Percentiles rank a stretch among this genome's conserved stretches.
phyloP scores from a whole-genome alignment of 2,888 invertebrate genomes.

The Drosophila picticornis region DNA sequence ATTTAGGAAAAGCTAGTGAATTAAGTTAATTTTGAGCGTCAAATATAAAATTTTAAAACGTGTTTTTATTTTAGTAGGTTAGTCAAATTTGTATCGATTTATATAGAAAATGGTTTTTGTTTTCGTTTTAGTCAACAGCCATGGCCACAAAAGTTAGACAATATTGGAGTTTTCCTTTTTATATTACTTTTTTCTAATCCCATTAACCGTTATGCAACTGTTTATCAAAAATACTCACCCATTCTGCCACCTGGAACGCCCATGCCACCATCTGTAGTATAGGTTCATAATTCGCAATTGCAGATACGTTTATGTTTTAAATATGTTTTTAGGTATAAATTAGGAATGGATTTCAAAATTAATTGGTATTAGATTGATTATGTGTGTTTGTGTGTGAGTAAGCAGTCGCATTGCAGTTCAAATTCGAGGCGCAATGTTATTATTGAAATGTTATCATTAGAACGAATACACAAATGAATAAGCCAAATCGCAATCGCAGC shows the following conservation, averaged over 20 bases:
- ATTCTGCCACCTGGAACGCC: constrained; percentile 84
- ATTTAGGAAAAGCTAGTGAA: constrained; percentile 27
- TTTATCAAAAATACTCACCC: constrained; percentile 81
- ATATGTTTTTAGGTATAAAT: constrained; percentile 31
- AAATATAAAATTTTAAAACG: constrained; percentile 38
- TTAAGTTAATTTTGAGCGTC: constrained; percentile 41
- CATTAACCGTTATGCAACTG: constrained; percentile 36
- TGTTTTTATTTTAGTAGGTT: constrained; percentile 27
- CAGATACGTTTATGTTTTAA: constrained; percentile 29
- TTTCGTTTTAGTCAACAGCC: constrained; percentile 40
- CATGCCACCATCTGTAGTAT: constrained; percentile 84
- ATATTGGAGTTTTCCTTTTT: neutral
- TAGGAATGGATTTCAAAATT: constrained; percentile 23
- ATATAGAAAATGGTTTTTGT: constrained; percentile 2
- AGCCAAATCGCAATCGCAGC: constrained; percentile 70
- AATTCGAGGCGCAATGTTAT: constrained; percentile 37
- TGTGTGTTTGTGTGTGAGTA: constrained; percentile 36
- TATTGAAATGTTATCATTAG: constrained; percentile 54
- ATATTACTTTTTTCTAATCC: constrained; percentile 21
- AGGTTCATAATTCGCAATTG: constrained; percentile 61
- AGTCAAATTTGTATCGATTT: constrained; percentile 43
- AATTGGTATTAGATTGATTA: constrained; percentile 34
- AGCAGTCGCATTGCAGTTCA: constrained; percentile 51
- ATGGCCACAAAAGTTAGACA: constrained; percentile 25
- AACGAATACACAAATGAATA: constrained; percentile 66